Conservation (phyloP, 1,140 invertebrate genomes). For the Drosophila lacertosa region DNA sequence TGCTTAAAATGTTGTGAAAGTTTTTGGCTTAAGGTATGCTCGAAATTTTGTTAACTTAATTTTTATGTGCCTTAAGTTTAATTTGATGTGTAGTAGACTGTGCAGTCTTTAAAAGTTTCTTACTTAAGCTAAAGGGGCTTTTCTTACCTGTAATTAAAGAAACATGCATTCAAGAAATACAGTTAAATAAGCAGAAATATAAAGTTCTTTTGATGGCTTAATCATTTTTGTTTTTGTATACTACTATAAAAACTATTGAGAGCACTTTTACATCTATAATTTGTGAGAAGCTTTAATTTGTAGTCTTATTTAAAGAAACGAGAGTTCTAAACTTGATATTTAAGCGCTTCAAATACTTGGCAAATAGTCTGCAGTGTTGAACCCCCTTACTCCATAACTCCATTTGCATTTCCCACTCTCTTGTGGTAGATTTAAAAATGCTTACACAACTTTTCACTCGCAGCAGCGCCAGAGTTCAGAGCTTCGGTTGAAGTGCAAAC, state of each 20-base stretch:
- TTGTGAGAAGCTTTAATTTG: no score
- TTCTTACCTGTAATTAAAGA: background rate
- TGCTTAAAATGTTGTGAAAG: constrained; percentile 23
- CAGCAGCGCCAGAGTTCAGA: constrained; percentile 21
- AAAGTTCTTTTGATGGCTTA: no score
- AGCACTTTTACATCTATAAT: no score
- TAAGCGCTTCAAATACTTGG: constrained; percentile 28
- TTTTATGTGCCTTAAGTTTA: constrained; percentile 8
- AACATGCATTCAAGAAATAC: no score
- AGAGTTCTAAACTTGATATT: constrained; percentile 7
- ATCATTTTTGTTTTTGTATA: no score
- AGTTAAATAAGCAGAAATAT: no score
- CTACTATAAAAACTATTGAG: no score
- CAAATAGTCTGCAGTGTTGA: constrained; percentile 20
- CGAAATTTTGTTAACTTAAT: constrained; percentile 6
- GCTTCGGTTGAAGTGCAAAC: constrained; percentile 45
- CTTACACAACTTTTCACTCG: constrained; percentile 55
- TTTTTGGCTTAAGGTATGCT: constrained; percentile 8
- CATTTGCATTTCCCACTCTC: constrained; percentile 27
- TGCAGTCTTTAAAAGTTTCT: background rate
- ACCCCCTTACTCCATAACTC: background rate
- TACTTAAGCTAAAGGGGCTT: background rate
- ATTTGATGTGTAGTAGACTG: constrained; percentile 2
- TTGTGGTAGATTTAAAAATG: constrained; percentile 49
- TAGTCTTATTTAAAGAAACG: no score